Conservation (phyloP, 2,888 invertebrate species). For the Alsophila aescularia region DNA sequence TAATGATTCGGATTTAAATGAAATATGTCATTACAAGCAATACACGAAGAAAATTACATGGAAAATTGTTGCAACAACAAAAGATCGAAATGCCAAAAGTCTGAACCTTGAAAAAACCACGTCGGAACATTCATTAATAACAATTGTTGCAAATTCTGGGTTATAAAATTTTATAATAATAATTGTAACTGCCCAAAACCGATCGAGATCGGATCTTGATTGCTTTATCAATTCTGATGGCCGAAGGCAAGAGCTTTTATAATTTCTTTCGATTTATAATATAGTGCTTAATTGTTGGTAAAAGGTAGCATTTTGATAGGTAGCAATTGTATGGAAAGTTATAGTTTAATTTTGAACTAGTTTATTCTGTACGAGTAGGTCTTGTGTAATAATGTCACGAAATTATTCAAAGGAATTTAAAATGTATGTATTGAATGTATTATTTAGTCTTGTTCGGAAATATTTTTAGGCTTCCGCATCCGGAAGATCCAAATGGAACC, state of each 20-base stretch:
- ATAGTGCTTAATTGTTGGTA: slow-evolving; percentile 30
- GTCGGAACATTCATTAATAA: slow-evolving; percentile 51
- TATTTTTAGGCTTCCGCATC: too few species aligned
- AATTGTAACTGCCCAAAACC: slow-evolving; percentile 38
- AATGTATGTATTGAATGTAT: too few species aligned
- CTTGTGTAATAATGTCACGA: too few species aligned
- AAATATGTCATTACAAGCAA: slow-evolving; percentile 56
- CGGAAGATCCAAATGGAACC: too few species aligned
- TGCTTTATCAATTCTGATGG: slow-evolving; percentile 41
- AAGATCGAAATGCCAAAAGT: slow-evolving; percentile 41
- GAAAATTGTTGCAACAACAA: slow-evolving; percentile 42
- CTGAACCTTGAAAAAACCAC: slow-evolving; percentile 51
- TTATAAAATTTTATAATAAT: slow-evolving; percentile 74
- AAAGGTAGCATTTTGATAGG: slow-evolving; percentile 21
- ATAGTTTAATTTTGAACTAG: slow-evolving; percentile 12
- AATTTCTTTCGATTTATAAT: slow-evolving; percentile 31
- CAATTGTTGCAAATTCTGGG: slow-evolving; percentile 69
- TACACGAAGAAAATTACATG: slow-evolving; percentile 54
- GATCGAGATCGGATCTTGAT: slow-evolving; percentile 38
- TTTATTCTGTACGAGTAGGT: too few species aligned
- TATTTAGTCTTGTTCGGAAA: too few species aligned
- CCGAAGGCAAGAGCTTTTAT: slow-evolving; percentile 22
- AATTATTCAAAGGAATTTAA: too few species aligned
- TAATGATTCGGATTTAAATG: not conserved
- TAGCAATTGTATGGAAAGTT: slow-evolving; percentile 18